phyloP scores from a whole-genome alignment of 2,797 vertebrate species.

The Thunnus albacares region DNA sequence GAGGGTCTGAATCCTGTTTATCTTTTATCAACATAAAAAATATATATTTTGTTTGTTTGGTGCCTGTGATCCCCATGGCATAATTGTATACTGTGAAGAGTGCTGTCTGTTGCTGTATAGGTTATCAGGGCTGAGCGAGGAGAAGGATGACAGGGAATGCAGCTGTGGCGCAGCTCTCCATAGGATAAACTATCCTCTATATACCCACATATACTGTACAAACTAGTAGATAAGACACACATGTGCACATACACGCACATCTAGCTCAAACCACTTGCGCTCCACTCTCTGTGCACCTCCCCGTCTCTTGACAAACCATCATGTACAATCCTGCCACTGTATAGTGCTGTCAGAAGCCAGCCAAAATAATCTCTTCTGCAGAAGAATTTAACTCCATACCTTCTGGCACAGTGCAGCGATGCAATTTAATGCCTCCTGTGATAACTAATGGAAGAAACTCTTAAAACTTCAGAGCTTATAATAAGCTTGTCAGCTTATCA shows the following conservation, averaged over 20 bases:
- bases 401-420: conserved; percentile 81
- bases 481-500: conserved; percentile 92
- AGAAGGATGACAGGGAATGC: conserved; percentile 61
- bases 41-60: background rate
- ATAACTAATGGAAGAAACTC: conserved; percentile 89
- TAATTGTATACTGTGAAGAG: conserved; percentile 28
- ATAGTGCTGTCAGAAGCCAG: conserved; percentile 83
- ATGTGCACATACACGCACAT: conserved; percentile 49
- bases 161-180: conserved; percentile 54
- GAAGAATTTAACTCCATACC: conserved; percentile 88
- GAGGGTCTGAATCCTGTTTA: background rate
- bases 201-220: conserved; percentile 54
- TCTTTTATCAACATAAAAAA: background rate
- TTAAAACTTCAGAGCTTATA: conserved; percentile 90
- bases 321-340: conserved; percentile 76
- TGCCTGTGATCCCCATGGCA: conserved; percentile 26
- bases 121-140: conserved; percentile 51
- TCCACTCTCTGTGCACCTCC: conserved; percentile 64
- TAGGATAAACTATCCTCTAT: conserved; percentile 64
- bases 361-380: conserved; percentile 87
- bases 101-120: conserved; percentile 35
- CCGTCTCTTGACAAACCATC: conserved; percentile 81
- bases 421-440: conserved; percentile 87
- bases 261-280: conserved; percentile 67
- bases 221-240: conserved; percentile 63